phyloP scores from a whole-genome alignment of 2,797 vertebrate genomes.

The Dicrostonyx torquatus region DNA sequence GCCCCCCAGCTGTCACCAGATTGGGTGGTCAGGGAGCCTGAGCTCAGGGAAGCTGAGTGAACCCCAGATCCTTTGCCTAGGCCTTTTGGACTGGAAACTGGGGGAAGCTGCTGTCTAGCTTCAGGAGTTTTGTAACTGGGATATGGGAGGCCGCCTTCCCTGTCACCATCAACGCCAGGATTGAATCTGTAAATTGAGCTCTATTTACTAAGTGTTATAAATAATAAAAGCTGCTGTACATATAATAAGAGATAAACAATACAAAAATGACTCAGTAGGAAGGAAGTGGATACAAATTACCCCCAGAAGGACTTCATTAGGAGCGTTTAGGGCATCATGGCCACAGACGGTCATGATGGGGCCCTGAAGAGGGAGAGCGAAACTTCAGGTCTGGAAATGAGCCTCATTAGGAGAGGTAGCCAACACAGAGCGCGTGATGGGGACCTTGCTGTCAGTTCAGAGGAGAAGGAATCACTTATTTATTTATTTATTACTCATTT shows the following conservation, averaged over 20 bases:
- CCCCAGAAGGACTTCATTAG: not conserved
- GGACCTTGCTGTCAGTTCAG: not conserved
- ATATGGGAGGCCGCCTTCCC: not conserved
- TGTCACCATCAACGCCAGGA: not conserved
- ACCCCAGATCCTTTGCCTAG: not conserved
- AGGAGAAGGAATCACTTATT: not conserved
- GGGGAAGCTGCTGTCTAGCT: not conserved
- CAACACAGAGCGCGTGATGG: not conserved
- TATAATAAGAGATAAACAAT: not conserved
- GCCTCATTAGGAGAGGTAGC: not conserved
- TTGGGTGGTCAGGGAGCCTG: not conserved
- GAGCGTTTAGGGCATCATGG: not conserved
- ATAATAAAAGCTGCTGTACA: not conserved
- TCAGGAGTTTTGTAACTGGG: not conserved
- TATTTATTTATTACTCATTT: not conserved
- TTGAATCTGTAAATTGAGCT: not conserved
- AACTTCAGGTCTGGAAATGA: not conserved
- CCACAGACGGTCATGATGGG: not conserved
- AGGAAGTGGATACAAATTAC: not conserved
- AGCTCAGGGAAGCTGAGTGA: not conserved
- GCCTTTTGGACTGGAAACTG: not conserved
- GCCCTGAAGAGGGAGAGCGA: not conserved
- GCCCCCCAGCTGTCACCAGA: not conserved
- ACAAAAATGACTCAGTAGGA: not conserved
- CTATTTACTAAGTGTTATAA: not conserved